Base-by-base conservation (phyloP, 2,888 invertebrate species). In the Orgyia antiqua region DNA sequence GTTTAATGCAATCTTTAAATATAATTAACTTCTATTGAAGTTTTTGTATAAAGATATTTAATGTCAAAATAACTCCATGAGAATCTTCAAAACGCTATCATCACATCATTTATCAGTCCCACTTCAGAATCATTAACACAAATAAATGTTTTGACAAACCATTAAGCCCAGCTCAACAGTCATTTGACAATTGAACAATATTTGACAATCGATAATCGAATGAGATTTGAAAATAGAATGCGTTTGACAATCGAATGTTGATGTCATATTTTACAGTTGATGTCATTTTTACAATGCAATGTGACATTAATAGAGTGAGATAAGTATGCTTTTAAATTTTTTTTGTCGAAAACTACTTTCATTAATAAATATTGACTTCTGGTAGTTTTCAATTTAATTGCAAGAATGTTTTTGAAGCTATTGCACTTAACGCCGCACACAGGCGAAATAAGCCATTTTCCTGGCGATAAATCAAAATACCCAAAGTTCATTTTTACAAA, bases 101-200 rank as follows among this genome's bases (percentile, higher is more conserved):
- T 76, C 77, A 73, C 82, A 79, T 67, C 58, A 78, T 82, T 65
- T 64, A 71, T 79, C 72, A 44, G 68, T 62, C 64, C 46, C 56
- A 58, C 66, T 68, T 52, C 52, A 51, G 58, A 61, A 63, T 71
- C 76, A 77, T 82, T 80, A 76, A 64, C 55, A 54, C 63, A 68
- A n/a, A 15, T 15, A 77, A 78, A 76, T 83, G 75, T 83, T 84
- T 80, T 80, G 84, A 83, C 80, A 84, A 68, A 68, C 79, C 80
- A 83, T 83, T 83, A 76, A 59, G 56, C 61, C 52, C 55, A 36
- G 37, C 33, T 44, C 49, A 38, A 51, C 42, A 37, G 38, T 57
- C 37, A 52, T 54, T 62, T 56, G 58, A 56, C 58, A 53, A 50
- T 39, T 11, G 44, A 47, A 47, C 29, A 27, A 21, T 58, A 11